Percentiles rank a stretch among this genome's conserved stretches.
These are phyloP conservation scores for Athalia cordata DNA, from an alignment of 2,888 invertebrate genomes.

Conservation along the genomic window DNA sequence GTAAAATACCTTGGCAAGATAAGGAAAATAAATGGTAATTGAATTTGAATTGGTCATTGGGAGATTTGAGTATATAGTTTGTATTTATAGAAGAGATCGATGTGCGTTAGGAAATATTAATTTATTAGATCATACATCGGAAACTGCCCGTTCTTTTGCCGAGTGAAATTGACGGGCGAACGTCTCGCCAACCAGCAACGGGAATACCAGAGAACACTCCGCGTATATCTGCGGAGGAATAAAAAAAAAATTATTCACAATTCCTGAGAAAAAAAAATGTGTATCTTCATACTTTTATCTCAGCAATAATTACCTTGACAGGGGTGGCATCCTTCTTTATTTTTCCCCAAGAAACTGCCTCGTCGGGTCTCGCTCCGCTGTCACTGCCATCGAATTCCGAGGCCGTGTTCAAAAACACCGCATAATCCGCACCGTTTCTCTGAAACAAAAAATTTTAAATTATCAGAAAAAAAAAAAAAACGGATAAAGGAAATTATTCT, in stretches of 20 bases:
- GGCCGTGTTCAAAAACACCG: constrained; percentile 96
- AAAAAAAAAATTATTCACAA: constrained; percentile 68
- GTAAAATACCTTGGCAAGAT: no score
- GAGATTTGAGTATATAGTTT: no score
- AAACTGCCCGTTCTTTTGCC: constrained; percentile 59
- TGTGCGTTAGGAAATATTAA: constrained; percentile 19
- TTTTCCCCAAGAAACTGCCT: constrained; percentile 99
- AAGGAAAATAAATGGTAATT: no score
- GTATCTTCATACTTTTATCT: neutral
- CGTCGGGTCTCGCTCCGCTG: constrained; percentile 97
- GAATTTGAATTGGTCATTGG: no score
- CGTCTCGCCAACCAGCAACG: constrained; percentile 95
- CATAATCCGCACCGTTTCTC: constrained; percentile 97
- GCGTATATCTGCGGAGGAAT: constrained; percentile 81
- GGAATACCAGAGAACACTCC: constrained; percentile 96
- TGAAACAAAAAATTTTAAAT: constrained; percentile 60
- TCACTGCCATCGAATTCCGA: constrained; percentile 99
- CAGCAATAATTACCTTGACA: constrained; percentile 81
- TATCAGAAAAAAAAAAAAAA: neutral
- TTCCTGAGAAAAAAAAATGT: constrained; percentile 68
- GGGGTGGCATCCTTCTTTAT: constrained; percentile 91
- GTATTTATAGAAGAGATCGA: neutral
- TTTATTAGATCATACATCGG: constrained; percentile 56
- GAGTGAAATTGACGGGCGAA: constrained; percentile 80
- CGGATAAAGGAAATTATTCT: neutral